Evolutionary conservation across 2,797 vertebrate species (phyloP).

Genomic region (Ctenopoma multispine): DNA sequence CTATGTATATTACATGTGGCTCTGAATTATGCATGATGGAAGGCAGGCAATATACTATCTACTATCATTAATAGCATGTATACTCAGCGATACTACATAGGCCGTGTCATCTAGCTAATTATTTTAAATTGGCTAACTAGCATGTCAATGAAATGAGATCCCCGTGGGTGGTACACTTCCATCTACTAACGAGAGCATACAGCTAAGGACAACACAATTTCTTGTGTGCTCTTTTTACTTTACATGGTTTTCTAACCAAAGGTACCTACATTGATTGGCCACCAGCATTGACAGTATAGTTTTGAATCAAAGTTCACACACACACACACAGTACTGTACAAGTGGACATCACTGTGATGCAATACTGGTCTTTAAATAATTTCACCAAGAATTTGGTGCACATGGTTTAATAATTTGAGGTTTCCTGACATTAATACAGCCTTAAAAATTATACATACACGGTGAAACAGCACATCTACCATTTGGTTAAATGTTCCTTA

Average conservation of each 20-base stretch:
- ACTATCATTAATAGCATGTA: slow-evolving; percentile 7
- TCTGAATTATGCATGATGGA: slow-evolving; percentile 56
- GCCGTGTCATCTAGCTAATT: slow-evolving; percentile 28
- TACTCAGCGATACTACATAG: slow-evolving; percentile 8
- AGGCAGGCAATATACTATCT: neutral
- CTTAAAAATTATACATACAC: too few species aligned
- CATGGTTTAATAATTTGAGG: too few species aligned
- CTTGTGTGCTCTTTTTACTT: slow-evolving; percentile 5
- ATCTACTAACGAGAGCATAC: slow-evolving; percentile 46
- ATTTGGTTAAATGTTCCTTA: too few species aligned
- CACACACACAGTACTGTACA: too few species aligned
- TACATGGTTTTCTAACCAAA: slow-evolving; percentile 34
- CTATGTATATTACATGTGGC: neutral
- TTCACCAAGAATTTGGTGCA: too few species aligned
- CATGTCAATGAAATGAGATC: slow-evolving; percentile 32
- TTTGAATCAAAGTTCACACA: too few species aligned
- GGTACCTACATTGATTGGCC: neutral
- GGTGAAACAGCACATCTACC: too few species aligned
- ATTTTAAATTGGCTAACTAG: slow-evolving; percentile 45
- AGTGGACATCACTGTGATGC: too few species aligned
- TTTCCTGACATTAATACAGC: too few species aligned
- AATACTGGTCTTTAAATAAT: too few species aligned
- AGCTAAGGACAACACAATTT: slow-evolving; percentile 21
- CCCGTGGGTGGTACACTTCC: slow-evolving; percentile 25
- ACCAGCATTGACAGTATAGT: too few species aligned